phyloP scores from a whole-genome alignment of 2,888 invertebrate species.

The Agrypnus murinus region DNA sequence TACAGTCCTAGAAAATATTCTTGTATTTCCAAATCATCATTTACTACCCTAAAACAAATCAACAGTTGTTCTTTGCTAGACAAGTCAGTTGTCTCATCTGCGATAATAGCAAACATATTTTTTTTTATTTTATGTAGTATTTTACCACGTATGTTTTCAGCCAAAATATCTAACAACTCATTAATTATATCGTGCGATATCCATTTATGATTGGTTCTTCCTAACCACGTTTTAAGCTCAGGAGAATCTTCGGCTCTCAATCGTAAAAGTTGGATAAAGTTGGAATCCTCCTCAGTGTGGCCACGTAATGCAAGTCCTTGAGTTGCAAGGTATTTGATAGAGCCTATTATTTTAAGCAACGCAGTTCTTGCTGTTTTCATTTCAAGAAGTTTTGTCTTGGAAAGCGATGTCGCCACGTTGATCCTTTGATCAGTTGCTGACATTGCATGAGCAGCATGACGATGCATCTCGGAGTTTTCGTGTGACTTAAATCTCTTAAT shows the following conservation, averaged over 20 bases:
- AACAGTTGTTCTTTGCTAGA: background rate
- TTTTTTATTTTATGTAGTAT: background rate
- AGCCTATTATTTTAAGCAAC: constrained; percentile 21
- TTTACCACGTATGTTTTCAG: background rate
- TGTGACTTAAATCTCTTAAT: too few relatives aligned
- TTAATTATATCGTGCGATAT: constrained; percentile 33
- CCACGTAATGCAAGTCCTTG: constrained; percentile 31
- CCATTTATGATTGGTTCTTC: constrained; percentile 29
- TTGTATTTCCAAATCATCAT: background rate
- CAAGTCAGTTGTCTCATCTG: background rate
- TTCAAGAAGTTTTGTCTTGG: background rate
- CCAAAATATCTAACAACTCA: constrained; percentile 1
- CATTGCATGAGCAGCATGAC: too few relatives aligned
- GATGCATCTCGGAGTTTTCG: too few relatives aligned
- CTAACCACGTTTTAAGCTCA: constrained; percentile 33
- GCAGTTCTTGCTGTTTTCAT: background rate
- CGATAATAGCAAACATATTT: background rate
- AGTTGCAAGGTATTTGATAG: constrained; percentile 25
- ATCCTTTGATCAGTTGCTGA: too few relatives aligned
- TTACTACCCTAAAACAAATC: background rate
- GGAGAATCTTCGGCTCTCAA: constrained; percentile 31
- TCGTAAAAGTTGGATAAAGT: constrained; percentile 23
- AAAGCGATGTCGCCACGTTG: background rate
- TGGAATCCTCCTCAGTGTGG: constrained; percentile 30
- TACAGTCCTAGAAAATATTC: too few relatives aligned